Evolutionary conservation across 2,797 vertebrate genomes (phyloP), one percentile per base, ranked within the genome.

Genomic region (Valencia hispanica): DNA sequence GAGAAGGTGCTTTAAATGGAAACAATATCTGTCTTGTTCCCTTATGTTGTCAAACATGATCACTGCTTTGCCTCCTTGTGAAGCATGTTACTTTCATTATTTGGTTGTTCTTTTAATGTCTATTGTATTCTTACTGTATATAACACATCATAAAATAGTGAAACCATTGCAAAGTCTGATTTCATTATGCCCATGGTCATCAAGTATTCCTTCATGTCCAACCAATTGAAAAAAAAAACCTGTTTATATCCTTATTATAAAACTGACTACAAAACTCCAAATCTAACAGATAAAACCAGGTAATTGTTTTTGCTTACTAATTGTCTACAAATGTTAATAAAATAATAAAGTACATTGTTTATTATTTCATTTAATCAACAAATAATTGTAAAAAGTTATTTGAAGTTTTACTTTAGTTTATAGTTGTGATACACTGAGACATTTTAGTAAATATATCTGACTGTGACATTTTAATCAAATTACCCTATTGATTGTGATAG

Each of bases 391-490:
- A n/a, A n/a, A n/a, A n/a, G n/a, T n/a, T 6, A 27, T 68, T 53
- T 27, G 25, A 68, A 39, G 10, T 66, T 66, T 45, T 43, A n/a
- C 20, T 80, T 84, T 83, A 75, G 47, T 36, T 50, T 65, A 71
- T 5, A 70, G 36, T 55, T 68, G 50, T 73, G 30, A 79, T 83
- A 32, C 72, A 36, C 63, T 71, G 51, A 66, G 41, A 83, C 36
- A 82, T 68, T 72, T 74, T 73, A 11, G 1, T 5, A 59, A 7
- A 30, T 41, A 83, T 84, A 11, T 75, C 68, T 63, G 51, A 86
- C 53, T 48, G 65, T 75, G 79, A 77, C 75, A 72, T 63, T 73
- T 78, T 81, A 73, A 83, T 78, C 36, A 78, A 76, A 81, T 83
- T 47, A 81, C 70, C 61, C 61, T 65, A 84, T 81, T 0, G 18